Evolutionary conservation across 30 jellyfish, hydroid and myxozoan species (phyloP).

Genomic region (Turritopsis dohrnii): DNA sequence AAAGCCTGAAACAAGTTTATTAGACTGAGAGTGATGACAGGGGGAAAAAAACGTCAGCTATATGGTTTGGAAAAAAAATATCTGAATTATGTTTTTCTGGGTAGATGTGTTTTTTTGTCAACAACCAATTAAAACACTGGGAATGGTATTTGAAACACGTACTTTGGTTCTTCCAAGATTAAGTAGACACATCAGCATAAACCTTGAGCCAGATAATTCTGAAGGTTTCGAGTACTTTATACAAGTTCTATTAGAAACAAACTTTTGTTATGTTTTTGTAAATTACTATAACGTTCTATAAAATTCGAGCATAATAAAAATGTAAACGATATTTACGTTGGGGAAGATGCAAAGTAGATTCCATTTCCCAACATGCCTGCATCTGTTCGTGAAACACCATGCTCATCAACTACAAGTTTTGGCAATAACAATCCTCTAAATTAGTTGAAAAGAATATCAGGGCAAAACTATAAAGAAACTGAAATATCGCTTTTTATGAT

Average conservation of each 20-base stretch:
- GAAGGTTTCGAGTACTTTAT: constrained; percentile 68
- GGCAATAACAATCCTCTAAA: constrained; percentile 81
- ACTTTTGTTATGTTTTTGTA: background rate
- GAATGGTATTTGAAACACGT: too few species aligned
- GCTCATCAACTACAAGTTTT: constrained; percentile 77
- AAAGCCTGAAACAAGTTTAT: too few species aligned
- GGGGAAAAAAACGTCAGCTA: too few species aligned
- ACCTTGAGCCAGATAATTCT: constrained; percentile 43
- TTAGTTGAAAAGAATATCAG: background rate
- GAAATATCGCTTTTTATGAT: too few species aligned
- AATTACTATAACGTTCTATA: too few species aligned
- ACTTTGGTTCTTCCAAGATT: constrained; percentile 76
- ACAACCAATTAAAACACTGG: too few species aligned
- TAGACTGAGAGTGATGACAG: too few species aligned
- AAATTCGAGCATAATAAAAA: background rate
- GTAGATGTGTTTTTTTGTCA: too few species aligned
- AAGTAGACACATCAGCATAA: constrained; percentile 63
- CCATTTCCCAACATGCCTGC: constrained; percentile 97
- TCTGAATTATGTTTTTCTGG: too few species aligned
- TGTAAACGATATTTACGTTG: constrained; percentile 57
- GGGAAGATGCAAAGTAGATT: constrained; percentile 76
- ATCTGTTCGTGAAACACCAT: constrained; percentile 84
- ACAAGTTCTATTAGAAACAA: constrained; percentile 41
- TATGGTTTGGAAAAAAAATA: too few species aligned
- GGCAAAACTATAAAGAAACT: background rate